Evolutionary conservation across 2,888 invertebrate species (phyloP), one percentile per base, ranked within the genome.

Genomic region (Drosophila paracracens): DNA sequence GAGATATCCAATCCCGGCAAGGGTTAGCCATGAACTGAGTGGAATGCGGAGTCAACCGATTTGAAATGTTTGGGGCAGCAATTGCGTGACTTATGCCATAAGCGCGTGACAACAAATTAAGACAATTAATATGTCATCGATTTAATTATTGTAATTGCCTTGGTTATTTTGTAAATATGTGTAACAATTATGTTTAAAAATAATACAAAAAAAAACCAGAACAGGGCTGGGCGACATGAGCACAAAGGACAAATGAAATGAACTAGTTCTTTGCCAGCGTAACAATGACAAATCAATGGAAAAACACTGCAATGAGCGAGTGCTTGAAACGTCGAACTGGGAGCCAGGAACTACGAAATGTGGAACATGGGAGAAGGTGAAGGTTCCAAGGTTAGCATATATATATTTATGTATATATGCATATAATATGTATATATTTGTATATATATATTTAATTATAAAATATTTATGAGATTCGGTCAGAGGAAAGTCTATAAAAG

Each of bases 61-160:
- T 29, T 7, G 11, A 21, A 10, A 33, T 3, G 8, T 48, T 36
- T 52, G 18, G 16, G 31, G 11, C 8, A 52, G 13, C 40, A 57
- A 48, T 73, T 76, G 86, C 90, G 88, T 85, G 88, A 74, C 83
- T 62, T 46, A 51, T 43, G 51, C 46, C 63, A 73, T 72, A 56
- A 51, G 40, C 25, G 59, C 54, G 38, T 56, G 46, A 51, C 11
- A 59, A 60, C 64, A 62, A 70, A 73, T 74, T 70, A 72, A 53
- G 10, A 31, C 50, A 35, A 36, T 60, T 36, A 70, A 76, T 82
- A 80, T 80, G 72, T 70, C 70, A 75, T 57, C 54, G 52, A 62
- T 62, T 59, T 70, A 88, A 88, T 89, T 84, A 82, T 75, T 73
- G 51, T 85, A 85, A 85, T 85, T 82, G 88, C 62, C 58, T 35